These are phyloP conservation scores for Cottus gobio DNA, from an alignment of 2,113 vertebrate species.

Conservation along the genomic window DNA sequence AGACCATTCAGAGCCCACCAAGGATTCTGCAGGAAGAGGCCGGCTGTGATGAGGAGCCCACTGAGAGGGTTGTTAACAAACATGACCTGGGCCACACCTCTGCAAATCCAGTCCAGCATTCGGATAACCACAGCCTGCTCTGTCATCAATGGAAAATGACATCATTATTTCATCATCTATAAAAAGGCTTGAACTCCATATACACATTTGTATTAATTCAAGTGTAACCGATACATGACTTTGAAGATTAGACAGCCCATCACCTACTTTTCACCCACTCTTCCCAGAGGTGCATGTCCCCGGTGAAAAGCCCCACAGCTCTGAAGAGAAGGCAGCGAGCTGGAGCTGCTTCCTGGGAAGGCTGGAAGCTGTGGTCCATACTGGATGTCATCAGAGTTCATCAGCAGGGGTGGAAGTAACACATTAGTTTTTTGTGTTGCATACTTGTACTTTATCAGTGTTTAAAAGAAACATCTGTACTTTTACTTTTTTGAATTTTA, in stretches of 20 bases:
- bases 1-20: conserved; percentile 87
- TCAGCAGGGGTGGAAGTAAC: not conserved
- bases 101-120: conserved; percentile 85
- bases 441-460: too few species aligned
- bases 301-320: conserved; percentile 31
- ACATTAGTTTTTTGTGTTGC: not conserved
- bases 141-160: conserved; percentile 53
- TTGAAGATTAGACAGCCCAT: not conserved
- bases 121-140: conserved; percentile 82
- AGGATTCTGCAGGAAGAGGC: conserved; percentile 85
- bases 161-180: not conserved
- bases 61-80: conserved; percentile 89
- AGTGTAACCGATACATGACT: too few species aligned
- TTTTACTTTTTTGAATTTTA: too few species aligned
- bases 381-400: not conserved
- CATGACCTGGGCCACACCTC: conserved; percentile 88
- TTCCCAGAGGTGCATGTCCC: conserved; percentile 50
- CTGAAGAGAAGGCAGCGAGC: not conserved
- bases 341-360: conserved; percentile 7
- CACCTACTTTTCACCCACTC: conserved; percentile 62
- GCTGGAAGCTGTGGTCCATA: not conserved
- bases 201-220: not conserved
- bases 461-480: too few species aligned
- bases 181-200: not conserved
- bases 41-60: conserved; percentile 78